Evolutionary conservation across 2,797 vertebrate genomes (phyloP).

Genomic region (Limosa lapponica): DNA sequence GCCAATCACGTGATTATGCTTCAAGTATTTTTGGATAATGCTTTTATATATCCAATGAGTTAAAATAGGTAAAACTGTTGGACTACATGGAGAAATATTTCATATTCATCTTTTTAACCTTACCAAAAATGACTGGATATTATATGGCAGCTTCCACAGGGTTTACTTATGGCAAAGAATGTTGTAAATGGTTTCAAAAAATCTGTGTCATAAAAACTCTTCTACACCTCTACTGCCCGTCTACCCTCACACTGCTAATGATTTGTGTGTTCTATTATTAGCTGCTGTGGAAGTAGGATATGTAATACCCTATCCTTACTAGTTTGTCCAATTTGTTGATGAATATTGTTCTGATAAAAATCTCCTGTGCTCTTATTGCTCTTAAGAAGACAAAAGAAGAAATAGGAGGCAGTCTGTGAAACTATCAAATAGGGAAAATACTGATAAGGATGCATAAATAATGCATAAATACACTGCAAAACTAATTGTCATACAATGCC

Average conservation of each 20-base stretch:
- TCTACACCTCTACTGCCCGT: neutral
- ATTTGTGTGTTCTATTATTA: neutral
- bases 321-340: neutral
- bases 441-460: no score
- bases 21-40: neutral
- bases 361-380: neutral
- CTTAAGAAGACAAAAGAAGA: neutral
- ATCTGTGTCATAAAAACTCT: accelerated
- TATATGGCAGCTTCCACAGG: neutral
- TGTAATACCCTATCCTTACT: neutral
- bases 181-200: neutral
- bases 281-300: neutral
- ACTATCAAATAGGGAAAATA: neutral
- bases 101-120: neutral
- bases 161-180: neutral
- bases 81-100: neutral
- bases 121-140: neutral
- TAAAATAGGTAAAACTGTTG: neutral
- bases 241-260: neutral
- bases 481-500: neutral
- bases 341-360: neutral
- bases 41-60: neutral
- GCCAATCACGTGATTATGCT: neutral
- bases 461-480: neutral
- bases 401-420: neutral